Base-by-base conservation (phyloP, 2,888 invertebrate species). In the Lydus trimaculatus region DNA sequence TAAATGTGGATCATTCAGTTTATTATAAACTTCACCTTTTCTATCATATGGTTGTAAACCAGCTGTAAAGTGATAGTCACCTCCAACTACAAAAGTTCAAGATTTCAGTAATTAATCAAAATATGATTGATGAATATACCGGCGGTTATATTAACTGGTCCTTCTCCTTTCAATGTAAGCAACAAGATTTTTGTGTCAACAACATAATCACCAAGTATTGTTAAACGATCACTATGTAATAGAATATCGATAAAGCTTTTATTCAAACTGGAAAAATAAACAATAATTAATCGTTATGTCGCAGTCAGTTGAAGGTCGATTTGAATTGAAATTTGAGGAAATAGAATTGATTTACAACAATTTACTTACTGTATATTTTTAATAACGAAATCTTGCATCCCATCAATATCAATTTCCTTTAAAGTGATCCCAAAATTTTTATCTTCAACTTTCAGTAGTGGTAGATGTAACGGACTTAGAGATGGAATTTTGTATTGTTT, bases 131-230 rank as follows among this genome's bases (percentile, higher is more conserved):
- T 8, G 3, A 17, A 6, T 17, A 8, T 76, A 83, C 83, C 76
- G 56, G 76, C 78, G 0, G 76, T 80, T 17, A 83, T 74, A 65
- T 81, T 80, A 6, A 79, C 77, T 5, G 79, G 80, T 17, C 84
- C 84, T 43, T 77, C 71, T 61, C 83, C 84, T 17, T 72, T 73
- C 52, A 83, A 78, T 0, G 80, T 79, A 25, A 84, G 65, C 33
- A 82, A 71, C 17, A 83, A 68, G 56, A 84, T 75, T 67, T 78
- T 75, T 20, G 83, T 82, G 20, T 77, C 73, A 6, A 82, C 78
- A 6, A 74, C 72, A 63, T 82, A 82, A 2, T 75, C 70, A 7
- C 76, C 73, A 7, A 74, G 25, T n/a, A 82, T 65, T 48, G 72
- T 76, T n/a, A 78, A 36, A 2, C 58, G 31, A 11, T 75, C 74